phyloP scores from a whole-genome alignment of 2,113 vertebrate genomes.

The Uria lomvia region DNA sequence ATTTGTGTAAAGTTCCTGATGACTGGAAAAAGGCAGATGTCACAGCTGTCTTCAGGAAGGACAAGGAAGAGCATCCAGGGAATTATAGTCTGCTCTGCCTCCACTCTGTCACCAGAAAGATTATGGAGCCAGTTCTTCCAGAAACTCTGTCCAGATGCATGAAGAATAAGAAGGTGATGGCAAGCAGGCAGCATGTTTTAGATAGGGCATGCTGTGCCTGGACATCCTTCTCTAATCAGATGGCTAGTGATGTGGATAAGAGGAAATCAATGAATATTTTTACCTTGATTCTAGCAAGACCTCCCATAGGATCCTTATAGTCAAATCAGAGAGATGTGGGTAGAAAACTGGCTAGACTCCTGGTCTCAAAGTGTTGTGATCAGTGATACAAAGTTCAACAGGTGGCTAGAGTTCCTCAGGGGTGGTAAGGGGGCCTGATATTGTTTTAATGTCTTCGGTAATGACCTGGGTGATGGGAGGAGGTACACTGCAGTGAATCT shows the following conservation, averaged over 20 bases:
- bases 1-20: not conserved
- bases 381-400: not conserved
- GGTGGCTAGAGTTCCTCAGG: not conserved
- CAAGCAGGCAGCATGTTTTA: not conserved
- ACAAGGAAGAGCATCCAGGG: not conserved
- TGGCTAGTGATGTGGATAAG: not conserved
- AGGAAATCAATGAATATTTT: not conserved
- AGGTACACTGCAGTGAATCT: not conserved
- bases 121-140: not conserved
- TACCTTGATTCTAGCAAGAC: not conserved
- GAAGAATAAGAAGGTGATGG: not conserved
- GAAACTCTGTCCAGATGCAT: not conserved
- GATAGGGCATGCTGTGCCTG: not conserved
- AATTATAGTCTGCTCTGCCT: not conserved
- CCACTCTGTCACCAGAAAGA: not conserved
- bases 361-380: not conserved
- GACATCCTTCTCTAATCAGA: not conserved
- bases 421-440: not conserved
- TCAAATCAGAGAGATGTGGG: not conserved
- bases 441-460: not conserved
- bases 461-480: not conserved
- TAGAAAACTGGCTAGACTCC: not conserved
- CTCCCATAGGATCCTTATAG: not conserved
- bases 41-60: not conserved
- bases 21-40: not conserved